Base-by-base conservation (phyloP, 1,140 invertebrate species). In the Scaptomyza pallida region DNA sequence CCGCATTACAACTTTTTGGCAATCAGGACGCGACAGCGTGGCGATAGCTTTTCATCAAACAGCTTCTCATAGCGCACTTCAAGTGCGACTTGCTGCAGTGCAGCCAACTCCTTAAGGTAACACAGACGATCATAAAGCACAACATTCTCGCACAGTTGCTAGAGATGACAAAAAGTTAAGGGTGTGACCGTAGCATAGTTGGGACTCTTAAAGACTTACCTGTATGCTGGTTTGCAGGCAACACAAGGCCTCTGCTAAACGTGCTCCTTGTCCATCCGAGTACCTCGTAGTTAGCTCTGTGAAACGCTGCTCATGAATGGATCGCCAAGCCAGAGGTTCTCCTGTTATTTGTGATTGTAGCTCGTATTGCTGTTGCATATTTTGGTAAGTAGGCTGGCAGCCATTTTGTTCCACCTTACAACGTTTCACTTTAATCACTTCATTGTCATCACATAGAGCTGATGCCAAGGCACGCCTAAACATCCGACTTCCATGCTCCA, bases 121-220 rank as follows among this genome's bases (percentile, higher is more conserved):
- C 94, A 90, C 50, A 94, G 81, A 71, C 95, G 93, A 79, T 96
- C 95, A 17, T 94, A 91, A 12, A 95, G 91, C 33, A 96, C 90
- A n/a, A 95, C 80, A 72, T 94, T 94, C 91, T 96, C 95, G 71
- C 95, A 93, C 9, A 95, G 90, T 65, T 92, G 92, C 82, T 94
- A 8, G 9, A 2, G 33, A 5, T 3, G 33, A 1, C 12, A 70
- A 48, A n/a, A 12, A 54, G 1, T n/a, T 12, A 13, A 2, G 15
- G n/a, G n/a, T n/a, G n/a, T n/a, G n/a, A n/a, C n/a, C n/a, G n/a
- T n/a, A n/a, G n/a, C n/a, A n/a, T n/a, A n/a, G n/a, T n/a, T n/a
- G n/a, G n/a, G n/a, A n/a, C n/a, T n/a, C n/a, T n/a, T n/a, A n/a
- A n/a, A n/a, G n/a, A 67, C 19, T 56, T 81, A 91, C 90, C 80